phyloP scores from a whole-genome alignment of 1,140 invertebrate species.

The Anastatus disparis region DNA sequence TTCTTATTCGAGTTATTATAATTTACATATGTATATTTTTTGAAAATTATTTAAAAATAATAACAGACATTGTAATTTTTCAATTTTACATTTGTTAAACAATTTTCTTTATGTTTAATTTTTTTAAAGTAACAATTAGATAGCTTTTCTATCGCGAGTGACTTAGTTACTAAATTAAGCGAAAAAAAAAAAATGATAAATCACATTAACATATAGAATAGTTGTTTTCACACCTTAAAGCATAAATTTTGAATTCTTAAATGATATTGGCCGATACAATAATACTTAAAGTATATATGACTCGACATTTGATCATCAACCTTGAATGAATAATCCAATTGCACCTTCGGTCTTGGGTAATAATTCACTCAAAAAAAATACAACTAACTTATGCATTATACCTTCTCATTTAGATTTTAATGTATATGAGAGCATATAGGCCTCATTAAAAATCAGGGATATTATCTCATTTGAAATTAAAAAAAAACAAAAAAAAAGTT shows the following conservation, averaged over 20 bases:
- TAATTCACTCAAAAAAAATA: constrained; percentile 27
- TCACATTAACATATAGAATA: constrained; percentile 21
- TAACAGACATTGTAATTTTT: too few relatives aligned
- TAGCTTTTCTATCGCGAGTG: too few relatives aligned
- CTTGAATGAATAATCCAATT: constrained; percentile 41
- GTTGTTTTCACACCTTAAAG: constrained; percentile 27
- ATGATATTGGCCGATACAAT: too few relatives aligned
- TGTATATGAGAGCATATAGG: constrained; percentile 15
- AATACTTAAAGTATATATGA: constrained; percentile 28
- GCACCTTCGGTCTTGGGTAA: constrained; percentile 11
- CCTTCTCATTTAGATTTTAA: constrained; percentile 19
- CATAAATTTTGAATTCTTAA: constrained; percentile 35
- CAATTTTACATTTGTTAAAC: too few relatives aligned
- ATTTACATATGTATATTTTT: too few relatives aligned
- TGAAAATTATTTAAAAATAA: too few relatives aligned
- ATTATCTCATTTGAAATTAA: background rate
- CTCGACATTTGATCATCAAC: constrained; percentile 34
- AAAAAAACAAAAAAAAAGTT: too few relatives aligned
- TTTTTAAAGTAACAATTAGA: too few relatives aligned
- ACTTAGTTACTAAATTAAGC: too few relatives aligned
- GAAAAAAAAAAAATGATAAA: background rate
- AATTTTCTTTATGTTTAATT: too few relatives aligned
- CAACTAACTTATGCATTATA: background rate
- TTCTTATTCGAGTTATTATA: too few relatives aligned
- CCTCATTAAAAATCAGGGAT: constrained; percentile 6